phyloP scores from a whole-genome alignment of 2,888 invertebrate genomes.

The Harmothoe impar region DNA sequence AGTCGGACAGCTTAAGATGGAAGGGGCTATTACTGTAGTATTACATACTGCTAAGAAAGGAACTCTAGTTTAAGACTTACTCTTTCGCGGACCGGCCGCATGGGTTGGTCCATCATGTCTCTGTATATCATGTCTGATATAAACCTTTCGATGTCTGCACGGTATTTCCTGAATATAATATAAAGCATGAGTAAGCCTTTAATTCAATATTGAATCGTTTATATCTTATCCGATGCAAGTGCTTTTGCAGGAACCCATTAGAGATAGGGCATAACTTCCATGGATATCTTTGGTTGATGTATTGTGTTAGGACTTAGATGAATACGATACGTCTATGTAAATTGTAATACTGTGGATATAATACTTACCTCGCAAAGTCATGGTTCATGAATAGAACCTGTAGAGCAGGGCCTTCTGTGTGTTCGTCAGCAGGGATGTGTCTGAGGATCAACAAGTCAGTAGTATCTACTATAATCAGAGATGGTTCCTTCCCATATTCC shows the following conservation, averaged over 20 bases:
- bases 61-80: background rate
- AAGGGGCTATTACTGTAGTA: too few species aligned
- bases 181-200: background rate
- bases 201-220: too few species aligned
- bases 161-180: slow-evolving; percentile 74
- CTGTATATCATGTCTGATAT: slow-evolving; percentile 73
- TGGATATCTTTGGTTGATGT: too few species aligned
- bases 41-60: too few species aligned
- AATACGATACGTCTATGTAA: too few species aligned
- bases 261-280: too few species aligned
- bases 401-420: slow-evolving; percentile 76
- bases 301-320: too few species aligned
- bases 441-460: background rate
- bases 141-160: slow-evolving; percentile 77
- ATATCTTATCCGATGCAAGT: too few species aligned
- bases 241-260: too few species aligned
- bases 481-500: too few species aligned
- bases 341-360: too few species aligned
- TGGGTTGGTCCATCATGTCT: slow-evolving; percentile 59
- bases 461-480: slow-evolving; percentile 8
- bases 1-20: too few species aligned
- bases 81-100: background rate
- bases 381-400: slow-evolving; percentile 79
- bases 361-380: slow-evolving; percentile 76
- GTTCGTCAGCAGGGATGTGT: slow-evolving; percentile 59